phyloP scores from a whole-genome alignment of 2,888 invertebrate species.

The Plagiodera versicolora region DNA sequence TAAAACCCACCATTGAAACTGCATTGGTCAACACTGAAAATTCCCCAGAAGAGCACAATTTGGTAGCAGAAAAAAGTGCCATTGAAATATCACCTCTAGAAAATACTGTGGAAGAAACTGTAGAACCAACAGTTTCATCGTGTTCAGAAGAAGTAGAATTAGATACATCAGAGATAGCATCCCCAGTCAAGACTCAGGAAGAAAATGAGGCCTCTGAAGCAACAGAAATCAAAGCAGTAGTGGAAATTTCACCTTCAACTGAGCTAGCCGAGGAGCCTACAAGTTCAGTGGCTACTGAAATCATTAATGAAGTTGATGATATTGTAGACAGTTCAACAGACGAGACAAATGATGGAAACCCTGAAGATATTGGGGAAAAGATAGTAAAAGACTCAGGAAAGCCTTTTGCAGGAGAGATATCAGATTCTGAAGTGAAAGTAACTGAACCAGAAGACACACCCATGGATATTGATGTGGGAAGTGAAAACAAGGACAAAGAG shows the following conservation, averaged over 20 bases:
- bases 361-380: conserved; percentile 26
- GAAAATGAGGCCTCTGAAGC: conserved; percentile 17
- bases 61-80: conserved; percentile 3
- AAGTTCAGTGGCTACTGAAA: conserved; percentile 9
- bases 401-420: conserved; percentile 25
- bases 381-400: conserved; percentile 19
- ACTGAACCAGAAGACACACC: conserved; percentile 14
- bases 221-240: neutral
- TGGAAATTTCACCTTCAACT: neutral
- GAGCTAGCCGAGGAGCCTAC: conserved; percentile 1
- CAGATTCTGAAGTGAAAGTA: conserved; percentile 24
- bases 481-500: conserved; percentile 13
- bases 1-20: conserved; percentile 8
- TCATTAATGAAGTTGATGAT: conserved; percentile 10
- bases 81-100: conserved; percentile 2
- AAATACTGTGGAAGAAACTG: neutral
- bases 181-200: conserved; percentile 5
- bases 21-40: conserved; percentile 1
- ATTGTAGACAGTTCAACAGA: conserved; percentile 19
- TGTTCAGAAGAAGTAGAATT: conserved; percentile 35
- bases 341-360: conserved; percentile 5
- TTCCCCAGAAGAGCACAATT: neutral
- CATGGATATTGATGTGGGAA: conserved; percentile 14
- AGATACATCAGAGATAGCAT: conserved; percentile 11
- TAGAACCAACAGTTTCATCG: conserved; percentile 11